These are phyloP conservation scores for Tetramorium simillimum DNA, from an alignment of 1,140 invertebrate genomes.

Conservation along the genomic window DNA sequence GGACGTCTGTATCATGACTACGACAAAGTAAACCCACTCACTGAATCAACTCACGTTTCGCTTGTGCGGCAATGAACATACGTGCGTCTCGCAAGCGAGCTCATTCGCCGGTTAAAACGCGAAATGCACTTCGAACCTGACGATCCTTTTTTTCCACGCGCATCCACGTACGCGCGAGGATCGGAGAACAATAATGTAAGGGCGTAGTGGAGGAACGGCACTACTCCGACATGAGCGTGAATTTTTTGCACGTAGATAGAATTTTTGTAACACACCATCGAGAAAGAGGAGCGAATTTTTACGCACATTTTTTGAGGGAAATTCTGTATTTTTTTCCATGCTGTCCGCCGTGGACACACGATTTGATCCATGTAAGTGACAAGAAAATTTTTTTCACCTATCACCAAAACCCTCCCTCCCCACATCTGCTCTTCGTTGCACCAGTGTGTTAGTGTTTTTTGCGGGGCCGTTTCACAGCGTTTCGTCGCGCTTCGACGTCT, in stretches of 20 bases:
- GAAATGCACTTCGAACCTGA: not conserved
- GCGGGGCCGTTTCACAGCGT: constrained; percentile 65
- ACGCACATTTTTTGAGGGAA: constrained; percentile 83
- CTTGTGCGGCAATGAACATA: constrained; percentile 1
- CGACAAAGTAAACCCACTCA: constrained; percentile 40
- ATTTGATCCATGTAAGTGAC: constrained; percentile 85
- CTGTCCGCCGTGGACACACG: constrained; percentile 83
- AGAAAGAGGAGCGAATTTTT: constrained; percentile 77
- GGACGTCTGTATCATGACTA: constrained; percentile 13
- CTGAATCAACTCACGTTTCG: constrained; percentile 32
- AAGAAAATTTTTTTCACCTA: constrained; percentile 84
- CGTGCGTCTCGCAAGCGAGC: not conserved
- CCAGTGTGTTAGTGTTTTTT: constrained; percentile 72
- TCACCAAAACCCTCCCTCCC: constrained; percentile 70
- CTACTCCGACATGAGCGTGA: constrained; percentile 53
- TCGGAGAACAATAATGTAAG: constrained; percentile 19
- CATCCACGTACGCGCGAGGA: not conserved
- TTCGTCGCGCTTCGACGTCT: constrained; percentile 72
- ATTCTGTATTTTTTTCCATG: constrained; percentile 84
- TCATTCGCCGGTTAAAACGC: not conserved
- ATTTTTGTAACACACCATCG: constrained; percentile 79
- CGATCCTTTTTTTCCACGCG: not conserved
- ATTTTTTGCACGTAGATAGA: constrained; percentile 81
- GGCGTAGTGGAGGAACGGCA: constrained; percentile 39
- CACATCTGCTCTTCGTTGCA: constrained; percentile 72